Conservation (phyloP, 2,797 vertebrate species). For the Peromyscus melanophrys region DNA sequence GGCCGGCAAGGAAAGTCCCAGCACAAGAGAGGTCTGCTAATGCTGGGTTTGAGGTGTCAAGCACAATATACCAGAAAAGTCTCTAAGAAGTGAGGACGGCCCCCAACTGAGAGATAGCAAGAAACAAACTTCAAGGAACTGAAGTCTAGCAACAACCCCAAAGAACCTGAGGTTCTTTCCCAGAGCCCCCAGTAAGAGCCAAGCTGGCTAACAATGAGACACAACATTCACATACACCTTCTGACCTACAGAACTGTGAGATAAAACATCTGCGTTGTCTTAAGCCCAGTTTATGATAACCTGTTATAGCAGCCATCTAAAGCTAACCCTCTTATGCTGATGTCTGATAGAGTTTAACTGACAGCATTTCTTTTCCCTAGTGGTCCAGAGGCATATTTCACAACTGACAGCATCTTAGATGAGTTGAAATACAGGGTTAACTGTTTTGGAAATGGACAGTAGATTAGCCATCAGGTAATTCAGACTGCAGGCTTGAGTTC, state of each 20-base stretch:
- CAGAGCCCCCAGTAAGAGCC: neutral
- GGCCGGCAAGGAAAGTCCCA: neutral
- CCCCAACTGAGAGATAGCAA: neutral
- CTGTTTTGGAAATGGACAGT: neutral
- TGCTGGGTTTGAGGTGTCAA: neutral
- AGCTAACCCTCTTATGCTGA: neutral
- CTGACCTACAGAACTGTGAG: neutral
- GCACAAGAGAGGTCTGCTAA: neutral
- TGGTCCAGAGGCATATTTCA: neutral
- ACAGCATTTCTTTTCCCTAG: neutral
- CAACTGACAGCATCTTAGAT: neutral
- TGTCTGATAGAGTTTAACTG: neutral
- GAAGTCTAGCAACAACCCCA: neutral
- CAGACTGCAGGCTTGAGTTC: neutral
- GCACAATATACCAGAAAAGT: neutral
- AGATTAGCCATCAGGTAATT: neutral
- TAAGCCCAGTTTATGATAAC: neutral
- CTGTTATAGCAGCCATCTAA: neutral
- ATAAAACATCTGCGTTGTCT: neutral
- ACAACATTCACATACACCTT: neutral
- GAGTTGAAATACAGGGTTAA: neutral
- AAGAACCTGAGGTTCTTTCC: neutral
- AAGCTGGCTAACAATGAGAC: neutral
- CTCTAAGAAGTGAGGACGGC: neutral
- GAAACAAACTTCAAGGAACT: neutral